Percentiles rank a stretch among this genome's conserved stretches.
These are phyloP conservation scores for Acronicta leporina DNA, from an alignment of 2,888 invertebrate species.

Conservation along the genomic window DNA sequence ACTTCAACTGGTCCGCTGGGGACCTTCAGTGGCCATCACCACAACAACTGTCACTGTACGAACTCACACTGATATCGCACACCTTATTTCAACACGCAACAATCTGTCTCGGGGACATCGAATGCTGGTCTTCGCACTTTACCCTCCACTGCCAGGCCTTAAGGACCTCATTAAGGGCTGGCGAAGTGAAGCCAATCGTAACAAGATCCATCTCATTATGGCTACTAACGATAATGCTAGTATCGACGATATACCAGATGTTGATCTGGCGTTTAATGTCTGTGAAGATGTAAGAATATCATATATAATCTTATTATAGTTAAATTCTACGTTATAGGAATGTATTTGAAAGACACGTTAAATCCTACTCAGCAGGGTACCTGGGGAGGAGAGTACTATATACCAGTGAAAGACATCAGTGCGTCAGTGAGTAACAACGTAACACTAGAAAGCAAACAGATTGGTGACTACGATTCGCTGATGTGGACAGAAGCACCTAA, in stretches of 20 bases:
- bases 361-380: slow-evolving; percentile 45
- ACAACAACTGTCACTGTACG: slow-evolving; percentile 50
- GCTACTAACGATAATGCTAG: slow-evolving; percentile 29
- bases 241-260: slow-evolving; percentile 30
- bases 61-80: slow-evolving; percentile 46
- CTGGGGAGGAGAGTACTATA: slow-evolving; percentile 62
- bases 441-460: slow-evolving; percentile 51
- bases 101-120: slow-evolving; percentile 37
- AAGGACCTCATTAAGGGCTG: slow-evolving; percentile 55
- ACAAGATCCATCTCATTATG: slow-evolving; percentile 51
- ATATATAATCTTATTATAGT: not conserved
- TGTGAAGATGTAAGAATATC: slow-evolving; percentile 48
- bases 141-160: slow-evolving; percentile 54
- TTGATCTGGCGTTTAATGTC: slow-evolving; percentile 50
- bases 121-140: slow-evolving; percentile 52
- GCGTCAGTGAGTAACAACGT: slow-evolving; percentile 29
- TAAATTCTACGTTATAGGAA: too few species aligned
- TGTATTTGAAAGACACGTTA: too few species aligned
- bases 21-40: slow-evolving; percentile 11
- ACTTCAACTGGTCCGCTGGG: slow-evolving; percentile 53
- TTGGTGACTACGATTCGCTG: slow-evolving; percentile 39
- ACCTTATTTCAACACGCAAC: slow-evolving; percentile 42
- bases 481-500: slow-evolving; percentile 34
- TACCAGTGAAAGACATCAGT: slow-evolving; percentile 45
- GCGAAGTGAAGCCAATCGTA: slow-evolving; percentile 51